These are phyloP conservation scores for Bombus cullumanus DNA, from an alignment of 1,140 invertebrate species.

Conservation along the genomic window DNA sequence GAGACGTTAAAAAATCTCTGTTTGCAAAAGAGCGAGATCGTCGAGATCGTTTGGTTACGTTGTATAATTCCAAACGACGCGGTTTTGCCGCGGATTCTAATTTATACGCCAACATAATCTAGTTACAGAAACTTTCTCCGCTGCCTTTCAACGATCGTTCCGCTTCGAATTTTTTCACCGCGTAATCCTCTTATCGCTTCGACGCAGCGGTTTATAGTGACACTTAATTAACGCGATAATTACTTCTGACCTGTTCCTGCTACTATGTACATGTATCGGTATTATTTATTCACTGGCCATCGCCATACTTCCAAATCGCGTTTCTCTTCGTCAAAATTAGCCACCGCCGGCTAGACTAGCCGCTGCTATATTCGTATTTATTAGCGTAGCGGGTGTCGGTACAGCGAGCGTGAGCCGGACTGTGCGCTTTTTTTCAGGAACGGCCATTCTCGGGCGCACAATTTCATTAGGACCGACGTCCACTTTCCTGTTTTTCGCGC, in stretches of 20 bases:
- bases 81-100: not conserved
- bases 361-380: not conserved
- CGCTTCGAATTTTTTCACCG: conserved; percentile 28
- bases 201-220: conserved; percentile 30
- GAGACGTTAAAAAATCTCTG: too few relatives aligned
- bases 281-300: not conserved
- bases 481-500: not conserved
- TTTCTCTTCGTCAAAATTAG: not conserved
- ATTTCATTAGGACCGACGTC: conserved; percentile 38
- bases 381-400: not conserved
- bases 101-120: not conserved
- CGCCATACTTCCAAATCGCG: not conserved
- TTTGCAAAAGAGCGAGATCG: not conserved
- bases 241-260: not conserved
- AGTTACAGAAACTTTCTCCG: not conserved
- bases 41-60: not conserved
- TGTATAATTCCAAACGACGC: not conserved
- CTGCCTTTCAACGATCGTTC: not conserved
- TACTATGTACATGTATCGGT: not conserved
- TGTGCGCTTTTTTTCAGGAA: not conserved
- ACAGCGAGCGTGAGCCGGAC: too few relatives aligned
- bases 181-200: conserved; percentile 33
- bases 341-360: too few relatives aligned
- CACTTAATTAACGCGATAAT: conserved; percentile 35
- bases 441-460: not conserved